Base-by-base conservation (phyloP, 2,797 vertebrate genomes). In the Heliangelus exortis region DNA sequence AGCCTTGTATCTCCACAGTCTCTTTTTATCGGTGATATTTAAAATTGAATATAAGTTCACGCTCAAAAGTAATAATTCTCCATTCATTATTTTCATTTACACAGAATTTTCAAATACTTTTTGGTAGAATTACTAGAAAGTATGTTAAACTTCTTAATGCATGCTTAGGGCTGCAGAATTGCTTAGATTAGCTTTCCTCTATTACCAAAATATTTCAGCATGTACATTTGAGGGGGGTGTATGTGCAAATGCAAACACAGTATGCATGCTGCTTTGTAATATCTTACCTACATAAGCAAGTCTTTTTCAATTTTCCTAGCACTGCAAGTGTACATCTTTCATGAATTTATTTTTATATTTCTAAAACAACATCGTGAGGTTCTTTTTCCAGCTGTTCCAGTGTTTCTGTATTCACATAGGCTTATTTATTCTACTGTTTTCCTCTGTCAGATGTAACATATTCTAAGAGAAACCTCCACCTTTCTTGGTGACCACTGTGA, bases 321-420 rank as follows among this genome's bases (percentile, higher is more conserved):
- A 31, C 28, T 55, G 15, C 29, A 39, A 36, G 25, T 26, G 28
- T 63, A 9, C 25, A 39, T 63, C n/a, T 75, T 15, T 63, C 15
- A 21, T 65, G 10, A 23, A 31, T 51, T 54, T 63, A 20, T 15
- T 66, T 68, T 75, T 50, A 67, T 69, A 6, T 92, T 92, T 48
- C 74, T 69, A 33, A 58, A 77, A 29, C 45, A 41, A 6, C 31
- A 54, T 20, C 26, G 10, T 0, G 2, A 61, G 6, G 36, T 71
- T 87, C 43, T 48, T 71, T 71, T 89, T 53, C 57, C 8, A 22
- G 92, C 65, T 88, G 43, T 62, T 77, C 50, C 15, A 34, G 69
- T 91, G 26, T 94, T 95, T 96, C 82, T 93, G 20, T 82, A 91
- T 95, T 93, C 82, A 91, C 71, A 90, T 86, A 87, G 93, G 59